Evolutionary conservation across 2,888 invertebrate species (phyloP).

Genomic region (Drosophila buzzatii): DNA sequence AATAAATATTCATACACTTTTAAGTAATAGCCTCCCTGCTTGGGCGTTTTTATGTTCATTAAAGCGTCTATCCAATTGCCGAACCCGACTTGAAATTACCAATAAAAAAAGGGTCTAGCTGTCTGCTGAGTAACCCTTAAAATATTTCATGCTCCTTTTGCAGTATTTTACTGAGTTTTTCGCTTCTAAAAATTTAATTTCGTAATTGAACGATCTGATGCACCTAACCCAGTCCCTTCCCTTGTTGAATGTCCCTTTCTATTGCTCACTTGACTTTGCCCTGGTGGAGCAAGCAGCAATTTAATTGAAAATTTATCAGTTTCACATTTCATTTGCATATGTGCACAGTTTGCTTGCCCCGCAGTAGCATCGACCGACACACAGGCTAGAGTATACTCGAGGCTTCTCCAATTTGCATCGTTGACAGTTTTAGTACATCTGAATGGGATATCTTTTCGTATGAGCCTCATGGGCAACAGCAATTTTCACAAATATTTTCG

Average conservation of each 20-base stretch:
- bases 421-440: conserved; percentile 49
- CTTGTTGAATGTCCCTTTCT: background rate
- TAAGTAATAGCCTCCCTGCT: background rate
- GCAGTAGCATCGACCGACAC: background rate
- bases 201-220: conserved; percentile 64
- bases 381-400: background rate
- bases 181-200: conserved; percentile 63
- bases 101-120: conserved; percentile 5
- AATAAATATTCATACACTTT: background rate
- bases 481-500: conserved; percentile 37
- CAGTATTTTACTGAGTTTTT: conserved; percentile 19
- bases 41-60: conserved; percentile 5
- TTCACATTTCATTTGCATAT: conserved; percentile 75
- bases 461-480: conserved; percentile 9
- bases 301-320: conserved; percentile 80
- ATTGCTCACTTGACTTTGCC: conserved; percentile 44
- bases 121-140: conserved; percentile 22
- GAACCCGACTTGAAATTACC: background rate
- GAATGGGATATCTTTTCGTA: background rate
- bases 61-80: conserved; percentile 6
- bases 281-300: conserved; percentile 50
- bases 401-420: conserved; percentile 54
- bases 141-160: conserved; percentile 49
- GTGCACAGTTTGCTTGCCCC: conserved; percentile 4
- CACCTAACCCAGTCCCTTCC: conserved; percentile 1